Conservation (phyloP, 2,797 vertebrate species). For the Neopelma chrysocephalum region DNA sequence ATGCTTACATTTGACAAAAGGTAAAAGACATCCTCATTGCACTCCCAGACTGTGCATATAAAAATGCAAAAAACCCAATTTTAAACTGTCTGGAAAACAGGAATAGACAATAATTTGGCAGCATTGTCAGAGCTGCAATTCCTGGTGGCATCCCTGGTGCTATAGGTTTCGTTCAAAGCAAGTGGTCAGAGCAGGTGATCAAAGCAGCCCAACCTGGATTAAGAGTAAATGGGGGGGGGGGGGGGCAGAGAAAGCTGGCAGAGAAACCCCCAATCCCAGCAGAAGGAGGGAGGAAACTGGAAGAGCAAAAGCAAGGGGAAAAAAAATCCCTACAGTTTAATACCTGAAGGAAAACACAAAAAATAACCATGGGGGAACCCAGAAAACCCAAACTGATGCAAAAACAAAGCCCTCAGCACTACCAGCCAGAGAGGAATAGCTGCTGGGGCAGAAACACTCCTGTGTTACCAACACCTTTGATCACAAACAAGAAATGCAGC, state of each 20-base stretch:
- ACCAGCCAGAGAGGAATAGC: neutral
- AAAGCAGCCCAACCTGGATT: neutral
- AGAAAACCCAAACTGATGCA: neutral
- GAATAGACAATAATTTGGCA: neutral
- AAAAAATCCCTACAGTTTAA: neutral
- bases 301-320: neutral
- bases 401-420: neutral
- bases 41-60: neutral
- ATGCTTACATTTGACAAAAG: neutral
- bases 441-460: neutral
- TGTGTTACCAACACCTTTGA: neutral
- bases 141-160: neutral
- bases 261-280: neutral
- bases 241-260: no score
- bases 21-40: neutral
- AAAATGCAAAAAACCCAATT: neutral
- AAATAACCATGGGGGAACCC: rapidly evolving
- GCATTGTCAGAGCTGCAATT: neutral
- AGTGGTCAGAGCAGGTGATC: neutral
- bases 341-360: neutral
- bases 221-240: no score
- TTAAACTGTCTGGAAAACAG: neutral
- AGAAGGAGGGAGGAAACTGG: neutral
- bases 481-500: neutral
- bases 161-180: neutral